Evolutionary conservation across 2,888 invertebrate species (phyloP), one percentile per base, ranked within the genome.

Genomic region (Apomyelois bistriatella): DNA sequence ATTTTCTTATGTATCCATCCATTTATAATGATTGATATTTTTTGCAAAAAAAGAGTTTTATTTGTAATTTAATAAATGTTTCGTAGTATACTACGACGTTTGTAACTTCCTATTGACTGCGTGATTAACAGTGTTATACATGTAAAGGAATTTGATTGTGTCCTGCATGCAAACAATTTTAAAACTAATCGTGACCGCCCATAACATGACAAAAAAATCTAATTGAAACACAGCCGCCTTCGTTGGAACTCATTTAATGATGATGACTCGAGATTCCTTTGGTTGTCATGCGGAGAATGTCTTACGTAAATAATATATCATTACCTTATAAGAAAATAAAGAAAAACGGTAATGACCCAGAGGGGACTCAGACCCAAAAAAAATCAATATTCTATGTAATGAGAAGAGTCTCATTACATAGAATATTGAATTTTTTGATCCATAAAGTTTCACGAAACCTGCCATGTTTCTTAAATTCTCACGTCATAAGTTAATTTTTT

Each of bases 221-320:
- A 68, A 69, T 64, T 68, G 66, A 74, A 69, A 65, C 68, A 67
- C 63, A 66, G 60, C 65, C 66, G 58, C 64, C 63, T 59, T 58
- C 62, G 65, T 57, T 48, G 64, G 61, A 65, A 66, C 63, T 59
- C 58, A 65, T 69, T 72, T 80, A 79, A 84, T 82, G 81, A 77
- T 84, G 79, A 85, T 85, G 79, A 78, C 72, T 72, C 55, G 65
- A 72, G 66, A 76, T 75, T 80, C 75, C 71, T 73, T 59, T 53
- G 62, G 65, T 65, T 70, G 76, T 75, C 74, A 80, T 69, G 72
- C 74, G 57, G 77, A 75, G 83, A 85, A 85, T 85, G 82, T 73
- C 66, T 69, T 68, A 65, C 68, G 72, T 76, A 79, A 77, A 79
- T 76, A 80, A 76, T 75, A 77, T 72, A 75, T 74, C 72, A 79